A percentile compares a stretch with the other conserved stretches of the same genome.
These are phyloP conservation scores for Temnothorax rugatulus DNA, from an alignment of 2,888 invertebrate species.

Conservation along the genomic window DNA sequence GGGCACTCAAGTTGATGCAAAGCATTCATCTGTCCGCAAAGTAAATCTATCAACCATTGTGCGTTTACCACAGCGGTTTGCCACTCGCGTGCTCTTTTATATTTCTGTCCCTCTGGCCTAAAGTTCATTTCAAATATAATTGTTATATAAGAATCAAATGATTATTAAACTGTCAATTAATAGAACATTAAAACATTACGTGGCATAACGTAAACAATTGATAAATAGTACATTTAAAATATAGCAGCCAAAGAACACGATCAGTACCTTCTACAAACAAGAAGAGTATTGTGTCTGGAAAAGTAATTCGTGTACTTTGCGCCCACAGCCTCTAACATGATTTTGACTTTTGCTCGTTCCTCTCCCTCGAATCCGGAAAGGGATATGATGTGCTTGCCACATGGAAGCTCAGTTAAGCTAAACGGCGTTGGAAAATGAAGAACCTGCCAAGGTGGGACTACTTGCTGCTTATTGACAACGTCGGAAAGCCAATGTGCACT, in stretches of 20 bases:
- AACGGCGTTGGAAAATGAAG: constrained; percentile 95
- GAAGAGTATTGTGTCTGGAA: constrained; percentile 92
- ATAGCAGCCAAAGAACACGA: neutral
- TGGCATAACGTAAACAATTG: neutral
- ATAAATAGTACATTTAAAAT: constrained; percentile 12
- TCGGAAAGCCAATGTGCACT: constrained; percentile 97
- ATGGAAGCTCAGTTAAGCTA: constrained; percentile 90
- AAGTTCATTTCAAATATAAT: constrained; percentile 46
- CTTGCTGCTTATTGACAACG: constrained; percentile 93
- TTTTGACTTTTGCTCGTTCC: constrained; percentile 93
- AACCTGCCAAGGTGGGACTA: constrained; percentile 97
- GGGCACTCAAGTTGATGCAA: constrained; percentile 93
- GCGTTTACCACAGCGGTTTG: constrained; percentile 96
- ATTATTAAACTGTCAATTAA: neutral
- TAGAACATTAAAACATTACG: neutral
- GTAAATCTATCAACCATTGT: constrained; percentile 96
- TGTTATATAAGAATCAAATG: neutral
- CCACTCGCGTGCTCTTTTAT: constrained; percentile 96
- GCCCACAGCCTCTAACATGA: constrained; percentile 94
- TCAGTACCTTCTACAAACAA: constrained; percentile 89
- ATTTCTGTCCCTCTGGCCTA: constrained; percentile 95
- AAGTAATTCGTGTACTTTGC: constrained; percentile 94
- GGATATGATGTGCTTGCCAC: constrained; percentile 92
- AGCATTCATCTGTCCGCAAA: constrained; percentile 95
- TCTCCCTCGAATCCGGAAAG: constrained; percentile 96